Evolutionary conservation across 2,113 vertebrate genomes (phyloP), one percentile per base, ranked within the genome.

Genomic region (Rostratula benghalensis): DNA sequence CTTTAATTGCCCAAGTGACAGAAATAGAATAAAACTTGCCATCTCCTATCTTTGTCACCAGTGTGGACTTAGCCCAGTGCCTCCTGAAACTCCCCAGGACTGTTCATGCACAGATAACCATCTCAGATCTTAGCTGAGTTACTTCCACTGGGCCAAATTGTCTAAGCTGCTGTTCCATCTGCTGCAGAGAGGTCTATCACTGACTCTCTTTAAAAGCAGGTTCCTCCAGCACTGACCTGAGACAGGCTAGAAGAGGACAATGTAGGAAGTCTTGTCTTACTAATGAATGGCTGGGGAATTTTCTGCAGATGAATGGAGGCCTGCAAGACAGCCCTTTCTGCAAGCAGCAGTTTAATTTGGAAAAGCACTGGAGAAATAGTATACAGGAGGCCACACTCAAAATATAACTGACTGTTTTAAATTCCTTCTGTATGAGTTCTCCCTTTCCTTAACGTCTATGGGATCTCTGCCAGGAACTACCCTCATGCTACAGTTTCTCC

Each of bases 391-490:
- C 65, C 77, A 85, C 57, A 23, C 43, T 94, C 11, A 21, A 60
- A 94, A 61, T 63, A 67, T 27, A 71, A 78, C 27, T 2, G 0
- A 84, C 91, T 94, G 53, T 67, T 93, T 88, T 83, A 93, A 93
- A 94, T 95, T 89, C 92, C 82, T 97, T 89, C 46, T 22, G 67
- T 76, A 65, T 84, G 85, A 93, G 53, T 95, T 82, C 86, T 95
- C 79, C 85, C 85, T 93, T 87, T 93, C 79, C 80, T 64, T 71
- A 89, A 56, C 3, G 3, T 80, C 75, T 23, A 1, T 0, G 35
- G 90, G 83, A 92, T 48, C 31, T 71, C 77, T 82, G 73, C 71
- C 92, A 94, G 80, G 22, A 77, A 61, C 1, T 90, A 71, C 76
- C 63, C 54, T 79, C 46, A 75, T 6, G 4, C 54, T 82, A 59